phyloP scores from a whole-genome alignment of 1,140 invertebrate genomes.

The Drosophila punjabiensis region DNA sequence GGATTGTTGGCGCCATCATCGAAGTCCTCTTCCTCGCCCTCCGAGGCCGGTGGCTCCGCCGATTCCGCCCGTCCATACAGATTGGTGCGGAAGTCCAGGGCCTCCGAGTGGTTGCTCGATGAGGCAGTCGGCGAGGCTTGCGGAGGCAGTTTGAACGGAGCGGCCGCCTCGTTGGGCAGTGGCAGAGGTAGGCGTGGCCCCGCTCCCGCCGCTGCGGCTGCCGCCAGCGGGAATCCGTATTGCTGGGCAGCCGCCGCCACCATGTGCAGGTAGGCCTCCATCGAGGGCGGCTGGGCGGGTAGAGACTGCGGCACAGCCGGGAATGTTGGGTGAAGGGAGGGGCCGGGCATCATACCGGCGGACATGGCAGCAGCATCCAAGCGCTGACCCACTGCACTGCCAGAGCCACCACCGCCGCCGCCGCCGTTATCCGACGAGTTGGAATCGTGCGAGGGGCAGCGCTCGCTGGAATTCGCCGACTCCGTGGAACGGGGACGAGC shows the following conservation, averaged over 20 bases:
- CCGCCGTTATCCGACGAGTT: constrained; percentile 87
- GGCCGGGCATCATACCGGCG: constrained; percentile 77
- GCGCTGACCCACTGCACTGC: constrained; percentile 36
- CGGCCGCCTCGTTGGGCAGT: constrained; percentile 86
- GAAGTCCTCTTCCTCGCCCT: constrained; percentile 85
- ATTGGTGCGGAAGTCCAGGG: constrained; percentile 81
- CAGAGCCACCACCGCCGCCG: constrained; percentile 85
- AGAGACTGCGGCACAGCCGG: constrained; percentile 86
- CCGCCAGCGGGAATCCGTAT: constrained; percentile 90
- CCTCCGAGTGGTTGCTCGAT: constrained; percentile 78
- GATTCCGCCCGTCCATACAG: constrained; percentile 69
- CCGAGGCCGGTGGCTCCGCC: constrained; percentile 85
- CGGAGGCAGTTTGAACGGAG: constrained; percentile 84
- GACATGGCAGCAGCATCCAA: constrained; percentile 71
- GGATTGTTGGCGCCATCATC: constrained; percentile 86
- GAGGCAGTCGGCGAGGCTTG: constrained; percentile 82
- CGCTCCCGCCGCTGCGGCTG: constrained; percentile 86
- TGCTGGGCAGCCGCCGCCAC: constrained; percentile 89
- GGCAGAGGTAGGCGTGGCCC: constrained; percentile 86
- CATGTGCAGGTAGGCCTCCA: constrained; percentile 91
- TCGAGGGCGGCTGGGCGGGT: constrained; percentile 91
- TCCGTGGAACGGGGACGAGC: constrained; percentile 92
- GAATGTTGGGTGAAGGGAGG: constrained; percentile 85
- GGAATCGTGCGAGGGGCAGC: constrained; percentile 90
- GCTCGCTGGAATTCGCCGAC: constrained; percentile 89